phyloP scores from a whole-genome alignment of 2,797 vertebrate genomes.

The Amblyopsis hoosieri region DNA sequence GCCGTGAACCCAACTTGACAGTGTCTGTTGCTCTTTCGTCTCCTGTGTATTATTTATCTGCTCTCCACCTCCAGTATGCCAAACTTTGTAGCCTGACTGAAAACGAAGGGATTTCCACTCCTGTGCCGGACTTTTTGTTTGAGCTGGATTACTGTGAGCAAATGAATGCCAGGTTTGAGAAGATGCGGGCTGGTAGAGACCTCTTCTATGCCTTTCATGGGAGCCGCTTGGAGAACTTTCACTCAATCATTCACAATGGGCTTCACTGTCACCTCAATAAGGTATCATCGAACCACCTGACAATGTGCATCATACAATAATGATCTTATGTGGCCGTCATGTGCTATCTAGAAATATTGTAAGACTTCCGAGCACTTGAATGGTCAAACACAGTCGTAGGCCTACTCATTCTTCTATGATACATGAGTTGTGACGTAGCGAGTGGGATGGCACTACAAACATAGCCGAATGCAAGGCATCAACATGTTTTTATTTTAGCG shows the following conservation, averaged over 20 bases:
- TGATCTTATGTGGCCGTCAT: too few relatives aligned
- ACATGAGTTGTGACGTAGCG: too few relatives aligned
- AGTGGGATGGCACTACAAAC: too few relatives aligned
- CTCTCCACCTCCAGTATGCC: slow-evolving; percentile 78
- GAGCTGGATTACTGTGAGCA: slow-evolving; percentile 90
- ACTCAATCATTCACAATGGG: slow-evolving; percentile 96
- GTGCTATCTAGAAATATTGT: too few relatives aligned
- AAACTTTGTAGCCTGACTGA: slow-evolving; percentile 87
- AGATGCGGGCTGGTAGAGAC: slow-evolving; percentile 84
- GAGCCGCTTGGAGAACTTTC: slow-evolving; percentile 97
- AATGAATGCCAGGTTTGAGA: slow-evolving; percentile 88
- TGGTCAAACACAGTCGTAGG: too few relatives aligned
- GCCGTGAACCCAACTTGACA: not conserved
- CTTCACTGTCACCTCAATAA: slow-evolving; percentile 92
- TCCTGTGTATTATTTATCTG: not conserved
- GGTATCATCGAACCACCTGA: slow-evolving; percentile 16
- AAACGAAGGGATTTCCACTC: slow-evolving; percentile 74
- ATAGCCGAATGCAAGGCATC: too few relatives aligned
- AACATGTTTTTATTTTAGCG: too few relatives aligned
- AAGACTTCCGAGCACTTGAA: too few relatives aligned
- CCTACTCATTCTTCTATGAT: too few relatives aligned
- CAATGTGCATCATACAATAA: not conserved
- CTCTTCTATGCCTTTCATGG: slow-evolving; percentile 96
- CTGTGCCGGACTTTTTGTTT: slow-evolving; percentile 92
- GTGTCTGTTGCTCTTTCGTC: not conserved